Percentiles rank a stretch among this genome's conserved stretches.
phyloP scores from a whole-genome alignment of 2,113 vertebrate species.

The Myotis davidii region DNA sequence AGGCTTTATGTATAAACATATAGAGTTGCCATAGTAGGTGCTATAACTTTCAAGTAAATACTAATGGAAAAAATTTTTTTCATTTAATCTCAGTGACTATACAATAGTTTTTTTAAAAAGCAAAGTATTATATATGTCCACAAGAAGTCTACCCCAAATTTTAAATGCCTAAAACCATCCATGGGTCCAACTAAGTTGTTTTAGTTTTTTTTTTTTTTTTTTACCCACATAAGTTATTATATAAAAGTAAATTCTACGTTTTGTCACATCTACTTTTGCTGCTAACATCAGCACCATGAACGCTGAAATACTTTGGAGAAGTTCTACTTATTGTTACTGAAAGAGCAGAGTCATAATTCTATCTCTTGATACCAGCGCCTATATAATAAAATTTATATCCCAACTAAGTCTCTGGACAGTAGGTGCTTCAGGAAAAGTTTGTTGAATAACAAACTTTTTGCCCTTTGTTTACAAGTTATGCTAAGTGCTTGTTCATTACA shows the following conservation, averaged over 20 bases:
- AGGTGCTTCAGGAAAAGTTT: background rate
- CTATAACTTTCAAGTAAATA: background rate
- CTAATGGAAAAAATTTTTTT: background rate
- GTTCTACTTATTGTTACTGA: background rate
- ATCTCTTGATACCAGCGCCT: background rate
- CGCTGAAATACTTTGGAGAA: constrained; percentile 13
- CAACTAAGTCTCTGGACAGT: background rate
- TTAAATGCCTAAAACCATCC: background rate
- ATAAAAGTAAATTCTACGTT: background rate
- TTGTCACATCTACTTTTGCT: background rate
- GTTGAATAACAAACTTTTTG: background rate
- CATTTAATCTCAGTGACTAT: background rate
- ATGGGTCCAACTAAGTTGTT: background rate
- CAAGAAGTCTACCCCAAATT: background rate
- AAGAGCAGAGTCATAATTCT: background rate
- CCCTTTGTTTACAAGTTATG: background rate
- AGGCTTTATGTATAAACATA: background rate
- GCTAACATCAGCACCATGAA: background rate
- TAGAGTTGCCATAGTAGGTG: background rate
- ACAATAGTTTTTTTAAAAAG: background rate
- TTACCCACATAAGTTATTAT: background rate
- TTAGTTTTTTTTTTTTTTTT: background rate
- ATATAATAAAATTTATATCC: background rate
- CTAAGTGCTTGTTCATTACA: background rate
- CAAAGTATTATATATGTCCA: background rate